phyloP scores from a whole-genome alignment of 2,113 vertebrate genomes.

The Noctilio leporinus region DNA sequence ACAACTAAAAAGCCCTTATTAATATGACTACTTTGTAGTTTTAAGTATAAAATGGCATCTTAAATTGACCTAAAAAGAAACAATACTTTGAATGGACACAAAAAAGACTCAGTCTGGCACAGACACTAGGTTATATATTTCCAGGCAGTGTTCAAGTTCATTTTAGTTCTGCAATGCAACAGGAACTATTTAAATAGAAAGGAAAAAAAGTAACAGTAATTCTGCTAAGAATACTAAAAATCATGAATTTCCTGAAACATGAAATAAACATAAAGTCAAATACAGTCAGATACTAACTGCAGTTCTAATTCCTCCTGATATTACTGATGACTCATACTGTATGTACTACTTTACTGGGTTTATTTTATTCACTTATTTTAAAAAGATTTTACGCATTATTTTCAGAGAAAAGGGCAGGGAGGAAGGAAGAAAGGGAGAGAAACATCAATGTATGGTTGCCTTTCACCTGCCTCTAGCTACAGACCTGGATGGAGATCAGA shows the following conservation, averaged over 20 bases:
- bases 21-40: neutral
- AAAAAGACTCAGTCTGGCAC: neutral
- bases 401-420: too few species aligned
- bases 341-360: neutral
- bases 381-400: too few species aligned
- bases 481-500: too few species aligned
- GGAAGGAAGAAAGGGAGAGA: too few species aligned
- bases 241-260: neutral
- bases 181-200: neutral
- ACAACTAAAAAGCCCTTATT: conserved; percentile 17
- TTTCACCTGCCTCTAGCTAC: too few species aligned
- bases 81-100: neutral
- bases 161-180: neutral
- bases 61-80: conserved; percentile 22
- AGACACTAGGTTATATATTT: neutral
- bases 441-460: too few species aligned
- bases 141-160: neutral
- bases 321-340: neutral
- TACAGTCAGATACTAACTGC: neutral
- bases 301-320: neutral
- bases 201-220: neutral
- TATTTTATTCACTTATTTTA: too few species aligned
- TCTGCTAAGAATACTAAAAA: neutral
- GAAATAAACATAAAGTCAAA: neutral
- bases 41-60: conserved; percentile 31